These are phyloP conservation scores for Furcifer pardalis DNA, from an alignment of 2,797 vertebrate species.

Conservation along the genomic window DNA sequence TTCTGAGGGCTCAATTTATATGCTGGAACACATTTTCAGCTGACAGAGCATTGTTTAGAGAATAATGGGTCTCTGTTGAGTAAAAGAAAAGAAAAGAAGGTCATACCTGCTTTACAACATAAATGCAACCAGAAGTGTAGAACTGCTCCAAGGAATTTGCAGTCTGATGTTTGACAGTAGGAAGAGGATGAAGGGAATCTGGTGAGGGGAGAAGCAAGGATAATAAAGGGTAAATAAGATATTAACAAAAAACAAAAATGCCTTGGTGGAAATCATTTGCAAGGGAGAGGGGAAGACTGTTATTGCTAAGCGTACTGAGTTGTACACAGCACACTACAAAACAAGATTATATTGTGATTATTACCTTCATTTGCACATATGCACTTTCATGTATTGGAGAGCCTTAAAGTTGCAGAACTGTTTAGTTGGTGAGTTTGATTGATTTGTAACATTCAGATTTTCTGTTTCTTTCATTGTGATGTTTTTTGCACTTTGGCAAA, in stretches of 20 bases:
- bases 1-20: background rate
- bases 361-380: conserved; percentile 34
- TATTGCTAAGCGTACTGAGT: conserved; percentile 20
- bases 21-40: background rate
- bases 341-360: background rate
- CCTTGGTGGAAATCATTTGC: conserved; percentile 48
- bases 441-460: conserved; percentile 41
- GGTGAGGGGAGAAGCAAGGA: background rate
- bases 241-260: conserved; percentile 53
- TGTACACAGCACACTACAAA: background rate
- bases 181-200: background rate
- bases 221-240: conserved; percentile 33
- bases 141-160: background rate
- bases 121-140: background rate
- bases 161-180: background rate
- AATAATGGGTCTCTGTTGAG: too few species aligned
- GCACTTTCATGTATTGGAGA: conserved; percentile 60
- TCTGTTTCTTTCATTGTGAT: conserved; percentile 63
- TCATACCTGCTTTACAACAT: background rate
- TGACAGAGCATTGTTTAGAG: background rate
- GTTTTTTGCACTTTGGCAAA: conserved; percentile 19
- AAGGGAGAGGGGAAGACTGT: conserved; percentile 41
- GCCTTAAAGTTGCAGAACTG: conserved; percentile 49
- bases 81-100: too few species aligned
- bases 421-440: conserved; percentile 56